phyloP scores from a whole-genome alignment of 2,797 vertebrate species.

The Syngnathus rostellatus region DNA sequence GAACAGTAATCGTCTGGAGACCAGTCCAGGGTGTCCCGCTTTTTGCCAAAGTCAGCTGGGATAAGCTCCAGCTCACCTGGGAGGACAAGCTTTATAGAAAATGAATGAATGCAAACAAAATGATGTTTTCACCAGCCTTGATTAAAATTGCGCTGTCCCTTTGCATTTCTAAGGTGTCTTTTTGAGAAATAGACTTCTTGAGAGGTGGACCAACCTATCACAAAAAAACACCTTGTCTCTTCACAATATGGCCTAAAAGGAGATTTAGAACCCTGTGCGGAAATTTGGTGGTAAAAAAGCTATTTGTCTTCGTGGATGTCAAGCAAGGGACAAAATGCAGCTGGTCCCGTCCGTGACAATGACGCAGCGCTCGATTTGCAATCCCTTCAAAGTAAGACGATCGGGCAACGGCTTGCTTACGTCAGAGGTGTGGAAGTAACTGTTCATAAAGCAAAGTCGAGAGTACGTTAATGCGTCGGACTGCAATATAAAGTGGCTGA shows the following conservation, averaged over 20 bases:
- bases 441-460: background rate
- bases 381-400: slow-evolving; percentile 31
- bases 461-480: background rate
- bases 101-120: background rate
- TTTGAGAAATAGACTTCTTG: background rate
- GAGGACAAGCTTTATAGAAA: background rate
- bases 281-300: slow-evolving; percentile 10
- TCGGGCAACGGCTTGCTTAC: slow-evolving; percentile 6
- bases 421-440: background rate
- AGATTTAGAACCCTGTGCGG: slow-evolving; percentile 15
- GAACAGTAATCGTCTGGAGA: background rate
- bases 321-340: slow-evolving; percentile 36
- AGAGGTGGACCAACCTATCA: background rate
- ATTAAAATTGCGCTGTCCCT: background rate
- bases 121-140: background rate
- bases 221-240: slow-evolving; percentile 12
- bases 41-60: background rate
- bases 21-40: background rate
- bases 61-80: background rate
- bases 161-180: slow-evolving; percentile 1
- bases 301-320: slow-evolving; percentile 49
- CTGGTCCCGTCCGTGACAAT: slow-evolving; percentile 25
- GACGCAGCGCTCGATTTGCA: slow-evolving; percentile 30
- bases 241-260: slow-evolving; percentile 4
- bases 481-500: slow-evolving; percentile 23